These are phyloP conservation scores for Drosophila ercepeae DNA, from an alignment of 1,140 invertebrate species.

Conservation along the genomic window DNA sequence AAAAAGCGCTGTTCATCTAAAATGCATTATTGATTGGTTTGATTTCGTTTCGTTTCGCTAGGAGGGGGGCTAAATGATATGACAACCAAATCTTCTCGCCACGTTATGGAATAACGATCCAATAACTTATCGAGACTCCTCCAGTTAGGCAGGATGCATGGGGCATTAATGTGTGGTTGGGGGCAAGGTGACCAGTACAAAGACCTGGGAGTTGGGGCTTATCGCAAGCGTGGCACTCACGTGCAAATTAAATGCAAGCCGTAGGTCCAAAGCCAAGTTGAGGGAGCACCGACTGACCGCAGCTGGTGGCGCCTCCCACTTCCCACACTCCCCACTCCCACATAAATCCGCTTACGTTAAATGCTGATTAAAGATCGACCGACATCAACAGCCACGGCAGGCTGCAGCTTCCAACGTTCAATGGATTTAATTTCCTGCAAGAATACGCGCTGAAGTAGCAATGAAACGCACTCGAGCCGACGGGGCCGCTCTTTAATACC, in stretches of 20 bases:
- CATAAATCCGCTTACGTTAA: constrained; percentile 71
- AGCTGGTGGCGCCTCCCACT: neutral
- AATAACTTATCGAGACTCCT: constrained; percentile 50
- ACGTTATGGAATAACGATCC: constrained; percentile 45
- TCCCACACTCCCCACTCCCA: constrained; percentile 40
- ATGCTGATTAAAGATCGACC: constrained; percentile 56
- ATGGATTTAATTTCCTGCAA: constrained; percentile 70
- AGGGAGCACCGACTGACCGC: neutral
- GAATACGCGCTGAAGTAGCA: constrained; percentile 65
- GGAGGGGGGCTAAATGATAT: neutral
- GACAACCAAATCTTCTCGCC: neutral
- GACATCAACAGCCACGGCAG: neutral
- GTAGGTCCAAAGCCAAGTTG: neutral
- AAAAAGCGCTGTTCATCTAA: constrained; percentile 49
- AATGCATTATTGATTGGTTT: constrained; percentile 51
- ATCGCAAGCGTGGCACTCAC: constrained; percentile 46
- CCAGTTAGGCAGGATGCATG: constrained; percentile 53
- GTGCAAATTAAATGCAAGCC: constrained; percentile 56
- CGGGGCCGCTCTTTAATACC: constrained; percentile 55
- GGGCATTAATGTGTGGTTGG: constrained; percentile 36
- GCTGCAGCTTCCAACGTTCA: constrained; percentile 35
- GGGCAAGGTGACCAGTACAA: constrained; percentile 12
- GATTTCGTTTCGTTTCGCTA: constrained; percentile 12
- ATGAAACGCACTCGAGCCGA: constrained; percentile 71
- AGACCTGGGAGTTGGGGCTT: constrained; percentile 39